Evolutionary conservation across 2,888 invertebrate species (phyloP).

Genomic region (Pseudococcus viburni): DNA sequence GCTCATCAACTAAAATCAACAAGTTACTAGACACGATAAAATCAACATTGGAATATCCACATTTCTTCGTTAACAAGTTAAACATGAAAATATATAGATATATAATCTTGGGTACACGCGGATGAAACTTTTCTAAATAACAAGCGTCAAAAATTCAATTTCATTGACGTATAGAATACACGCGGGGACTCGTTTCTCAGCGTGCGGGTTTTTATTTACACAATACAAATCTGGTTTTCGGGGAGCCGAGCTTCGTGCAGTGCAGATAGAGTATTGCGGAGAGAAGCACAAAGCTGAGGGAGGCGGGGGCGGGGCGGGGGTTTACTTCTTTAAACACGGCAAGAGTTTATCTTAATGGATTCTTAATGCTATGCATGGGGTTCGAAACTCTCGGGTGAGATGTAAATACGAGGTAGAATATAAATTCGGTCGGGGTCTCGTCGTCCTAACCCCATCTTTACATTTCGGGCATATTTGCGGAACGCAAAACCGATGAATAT

Average conservation of each 20-base stretch:
- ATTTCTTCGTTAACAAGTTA: constrained; percentile 64
- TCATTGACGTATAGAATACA: constrained; percentile 30
- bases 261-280: background rate
- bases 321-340: constrained; percentile 58
- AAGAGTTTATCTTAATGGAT: constrained; percentile 64
- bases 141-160: constrained; percentile 54
- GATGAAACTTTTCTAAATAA: constrained; percentile 62
- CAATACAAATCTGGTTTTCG: constrained; percentile 64
- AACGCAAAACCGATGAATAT: constrained; percentile 62
- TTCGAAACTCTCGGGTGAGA: constrained; percentile 53
- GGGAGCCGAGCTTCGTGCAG: background rate
- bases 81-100: constrained; percentile 52
- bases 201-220: constrained; percentile 56
- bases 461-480: constrained; percentile 62
- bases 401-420: constrained; percentile 63
- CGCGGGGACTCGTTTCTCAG: background rate
- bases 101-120: background rate
- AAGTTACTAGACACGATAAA: constrained; percentile 66
- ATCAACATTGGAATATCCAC: constrained; percentile 54
- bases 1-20: constrained; percentile 63
- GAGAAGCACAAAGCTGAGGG: background rate
- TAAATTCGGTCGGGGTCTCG: constrained; percentile 59
- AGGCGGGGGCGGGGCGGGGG: background rate
- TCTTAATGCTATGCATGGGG: constrained; percentile 64
- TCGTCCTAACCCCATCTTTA: constrained; percentile 53